Base-by-base conservation (phyloP, 2,797 vertebrate genomes). In the Schizothorax lantsangensis region DNA sequence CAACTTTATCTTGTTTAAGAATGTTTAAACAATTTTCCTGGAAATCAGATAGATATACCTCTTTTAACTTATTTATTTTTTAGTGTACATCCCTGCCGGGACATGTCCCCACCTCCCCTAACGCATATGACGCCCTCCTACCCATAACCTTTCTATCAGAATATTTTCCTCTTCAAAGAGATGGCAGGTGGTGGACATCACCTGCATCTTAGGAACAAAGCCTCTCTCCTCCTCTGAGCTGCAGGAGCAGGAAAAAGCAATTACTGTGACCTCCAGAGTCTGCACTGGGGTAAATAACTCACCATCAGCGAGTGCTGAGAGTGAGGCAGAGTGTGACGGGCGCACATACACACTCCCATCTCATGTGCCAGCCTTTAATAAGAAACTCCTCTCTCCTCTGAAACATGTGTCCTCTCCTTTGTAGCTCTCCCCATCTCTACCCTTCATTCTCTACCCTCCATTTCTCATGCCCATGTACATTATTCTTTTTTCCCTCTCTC, bases 161-260 rank as follows among this genome's bases (percentile, higher is more conserved):
- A 82, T 38, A 71, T 82, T 54, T 82, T 54, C 12, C 23, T 71
- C 23, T 54, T 38, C 45, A 72, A 82, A 49, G 19, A 81, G 4
- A 69, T 81, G 11, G 62, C 33, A 69, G 66, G 64, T 82, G 81
- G 81, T 71, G 38, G 30, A 64, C 84, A 62, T 72, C 79, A 74
- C 52, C 68, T 71, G 93, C 92, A 68, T 87, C 88, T 93, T 91
- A 82, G 91, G 91, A 93, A 94, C 92, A 95, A 95, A 94, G 93
- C 66, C 33, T 43, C 23, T 36, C 91, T 89, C 40, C 73, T 75
- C 49, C 87, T n/a, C 57, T 91, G 66, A 81, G 91, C 91, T 90
- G 90, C 90, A 88, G 90, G 86, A 88, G 88, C 91, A 90, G 88
- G 84, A 90, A 91, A 92, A 93, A 94, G 92, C 93, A 94, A 95